Evolutionary conservation across 1,140 invertebrate species (phyloP), one percentile per base, ranked within the genome.

Genomic region (Drosophila serrata): DNA sequence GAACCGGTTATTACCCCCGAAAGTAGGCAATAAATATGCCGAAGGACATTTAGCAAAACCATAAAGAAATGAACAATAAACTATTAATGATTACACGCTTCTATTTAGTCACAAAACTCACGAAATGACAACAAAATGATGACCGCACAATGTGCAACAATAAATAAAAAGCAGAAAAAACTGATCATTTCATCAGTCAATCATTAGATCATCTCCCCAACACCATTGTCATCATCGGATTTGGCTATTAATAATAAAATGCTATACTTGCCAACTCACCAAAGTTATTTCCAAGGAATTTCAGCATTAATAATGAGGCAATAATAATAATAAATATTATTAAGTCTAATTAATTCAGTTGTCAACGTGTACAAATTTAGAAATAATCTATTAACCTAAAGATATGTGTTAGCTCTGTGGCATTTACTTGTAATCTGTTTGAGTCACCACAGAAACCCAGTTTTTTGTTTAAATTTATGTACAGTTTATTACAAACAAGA

Each of bases 21-120:
- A 81, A 67, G 81, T 85, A 84, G 75, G 81, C 81, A 73, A 81
- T 73, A 57, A 49, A 72, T 72, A 35, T 5, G 29, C 13, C 43
- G 49, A 80, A 84, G 76, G 76, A 80, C 81, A 39, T 59, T 22
- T 0, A 17, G 13, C 12, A 58, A 33, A 45, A 37, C 46, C 63
- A 46, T 19, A 46, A 48, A 46, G 3, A 46, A 11, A 37, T 19
- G 1, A 48, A 27, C 15, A n/a, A 61, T 31, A n/a, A 72, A 43
- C 1, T 43, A 61, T 35, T 35, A 15, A 33, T 60, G 43, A 43
- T 65, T 35, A 45, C 24, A 53, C 76, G 60, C 22, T 45, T 55
- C 12, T 53, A 37, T 40, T 17, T 31, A 46, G 40, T 40, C 67
- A 46, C 24, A 12, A 67, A 39, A 15, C 33, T 69, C 27, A 35